Evolutionary conservation across 2,797 vertebrate species (phyloP).

Genomic region (Bufotes viridis): DNA sequence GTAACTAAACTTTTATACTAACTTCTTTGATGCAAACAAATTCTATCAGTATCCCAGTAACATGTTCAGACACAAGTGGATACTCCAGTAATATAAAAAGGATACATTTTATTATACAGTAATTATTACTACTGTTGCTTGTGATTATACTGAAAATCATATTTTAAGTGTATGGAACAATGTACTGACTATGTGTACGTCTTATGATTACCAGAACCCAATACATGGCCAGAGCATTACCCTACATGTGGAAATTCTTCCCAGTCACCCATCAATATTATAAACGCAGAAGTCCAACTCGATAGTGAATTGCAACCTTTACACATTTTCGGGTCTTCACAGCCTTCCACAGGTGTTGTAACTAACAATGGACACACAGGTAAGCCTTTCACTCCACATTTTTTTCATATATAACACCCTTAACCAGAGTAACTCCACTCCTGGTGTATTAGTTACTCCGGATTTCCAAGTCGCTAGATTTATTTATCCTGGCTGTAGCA

Average conservation of each 20-base stretch:
- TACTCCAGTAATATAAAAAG: no score
- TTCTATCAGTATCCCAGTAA: no score
- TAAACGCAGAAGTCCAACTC: background rate
- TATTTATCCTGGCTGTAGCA: no score
- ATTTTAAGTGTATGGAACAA: background rate
- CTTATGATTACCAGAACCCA: conserved; percentile 17
- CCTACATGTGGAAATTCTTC: background rate
- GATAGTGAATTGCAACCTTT: background rate
- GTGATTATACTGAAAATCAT: background rate
- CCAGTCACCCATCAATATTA: conserved; percentile 49
- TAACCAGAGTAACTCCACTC: background rate
- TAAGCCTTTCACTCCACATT: background rate
- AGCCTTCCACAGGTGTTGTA: background rate
- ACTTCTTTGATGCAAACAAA: no score
- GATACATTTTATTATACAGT: no score
- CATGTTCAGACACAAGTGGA: no score
- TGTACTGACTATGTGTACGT: background rate
- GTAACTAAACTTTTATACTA: no score
- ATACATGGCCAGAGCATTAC: background rate
- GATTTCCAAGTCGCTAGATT: background rate
- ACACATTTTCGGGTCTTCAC: background rate
- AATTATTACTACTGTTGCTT: background rate
- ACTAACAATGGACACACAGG: conserved; percentile 50
- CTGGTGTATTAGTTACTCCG: background rate
- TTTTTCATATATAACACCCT: background rate